Evolutionary conservation across 2,888 invertebrate species (phyloP).

Genomic region (Tenthredo amoena): DNA sequence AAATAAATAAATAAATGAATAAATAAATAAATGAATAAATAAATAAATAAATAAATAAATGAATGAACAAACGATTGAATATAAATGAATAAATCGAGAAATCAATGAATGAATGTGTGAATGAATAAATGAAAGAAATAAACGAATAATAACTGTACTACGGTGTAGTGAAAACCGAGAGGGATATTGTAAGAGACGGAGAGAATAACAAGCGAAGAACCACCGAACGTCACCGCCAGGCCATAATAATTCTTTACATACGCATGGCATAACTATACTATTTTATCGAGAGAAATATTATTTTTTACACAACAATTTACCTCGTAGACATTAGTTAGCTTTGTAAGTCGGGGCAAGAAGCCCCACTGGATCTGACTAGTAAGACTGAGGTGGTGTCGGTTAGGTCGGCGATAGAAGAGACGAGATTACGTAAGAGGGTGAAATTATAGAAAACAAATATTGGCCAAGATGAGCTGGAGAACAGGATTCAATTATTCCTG

Average conservation of each 20-base stretch:
- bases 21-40: not conserved
- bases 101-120: not conserved
- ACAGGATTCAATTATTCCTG: not conserved
- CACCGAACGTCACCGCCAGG: constrained; percentile 41
- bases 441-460: not conserved
- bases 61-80: too few relatives aligned
- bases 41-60: not conserved
- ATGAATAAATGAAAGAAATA: not conserved
- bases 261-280: not conserved
- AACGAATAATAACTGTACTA: not conserved
- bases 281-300: not conserved
- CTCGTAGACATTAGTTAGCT: constrained; percentile 50
- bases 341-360: constrained; percentile 53
- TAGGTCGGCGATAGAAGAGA: not conserved
- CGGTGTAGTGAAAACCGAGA: not conserved
- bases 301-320: not conserved
- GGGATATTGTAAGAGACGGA: not conserved
- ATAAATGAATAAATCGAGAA: not conserved
- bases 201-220: not conserved
- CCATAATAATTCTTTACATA: not conserved
- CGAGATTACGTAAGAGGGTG: not conserved
- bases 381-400: constrained; percentile 53
- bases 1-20: not conserved
- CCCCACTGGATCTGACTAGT: constrained; percentile 54
- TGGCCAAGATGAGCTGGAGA: not conserved